Evolutionary conservation across 2,888 invertebrate genomes (phyloP), one percentile per base, ranked within the genome.

Genomic region (Siphlonurus alternatus): DNA sequence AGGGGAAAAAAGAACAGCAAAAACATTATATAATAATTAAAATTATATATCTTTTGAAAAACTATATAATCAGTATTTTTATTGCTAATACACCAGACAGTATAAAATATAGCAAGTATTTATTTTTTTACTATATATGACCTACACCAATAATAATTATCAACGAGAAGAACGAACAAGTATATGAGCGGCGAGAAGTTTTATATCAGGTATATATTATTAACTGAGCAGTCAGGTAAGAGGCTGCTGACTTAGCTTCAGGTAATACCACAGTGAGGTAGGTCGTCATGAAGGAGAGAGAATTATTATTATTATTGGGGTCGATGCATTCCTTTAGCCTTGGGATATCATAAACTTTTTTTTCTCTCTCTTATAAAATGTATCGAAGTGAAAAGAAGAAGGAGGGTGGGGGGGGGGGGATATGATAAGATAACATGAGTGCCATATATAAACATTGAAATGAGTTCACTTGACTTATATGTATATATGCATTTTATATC

Each of bases 311-410:
- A 15, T 56, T 56, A 56, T 56, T 56, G 56, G 56, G 56, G 56
- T 56, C 56, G 56, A 56, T 56, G 56, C 56, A 56, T 56, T 56
- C 5, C 56, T 20, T 10, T 56, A 56, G 56, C 56, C 56, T 56
- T 56, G 56, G 56, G 56, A 56, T 56, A 56, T 56, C 56, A 56
- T 56, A 56, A 56, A 56, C 5, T 15, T 38, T 38, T 38, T 38
- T 38, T 38, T 15, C 38, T 38, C 38, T 38, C 5, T 10, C 15
- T 38, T 38, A 38, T 38, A 38, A 38, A 10, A 38, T 38, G 15
- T 38, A 38, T 38, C 38, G 15, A 38, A 38, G 38, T 38, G 15
- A 10, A 38, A 38, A 38, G 38, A 10, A 38, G 15, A 38, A 38
- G 15, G 15, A 38, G 15, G 15, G 15, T 38, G 15, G 15, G 38